Evolutionary conservation across 2,888 invertebrate species (phyloP), one percentile per base, ranked within the genome.

Genomic region (Eristalis pertinax): DNA sequence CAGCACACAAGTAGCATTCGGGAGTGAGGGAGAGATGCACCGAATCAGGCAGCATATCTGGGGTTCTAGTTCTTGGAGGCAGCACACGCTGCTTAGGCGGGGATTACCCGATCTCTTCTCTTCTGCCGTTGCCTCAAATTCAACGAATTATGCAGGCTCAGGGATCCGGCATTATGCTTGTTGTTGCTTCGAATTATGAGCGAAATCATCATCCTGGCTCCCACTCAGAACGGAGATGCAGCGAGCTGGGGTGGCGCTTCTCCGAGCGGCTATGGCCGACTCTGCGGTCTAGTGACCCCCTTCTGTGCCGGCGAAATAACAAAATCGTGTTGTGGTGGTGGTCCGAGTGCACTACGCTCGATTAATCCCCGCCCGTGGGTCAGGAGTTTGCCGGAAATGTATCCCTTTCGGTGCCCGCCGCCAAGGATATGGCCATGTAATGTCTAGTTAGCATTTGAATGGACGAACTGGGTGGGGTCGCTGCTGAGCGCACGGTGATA

Each of bases 251-350:
- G n/a, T n/a, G n/a, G n/a, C n/a, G n/a, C n/a, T 4, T 43, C n/a
- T n/a, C n/a, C 15, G 43, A 19, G 43, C 4, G 50, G n/a, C 8
- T 43, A 43, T 4, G 43, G 50, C 24, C 65, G 79, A 50, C 32
- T 73, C 13, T 67, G 60, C 60, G 79, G 72, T 73, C 72, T 79
- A 73, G 72, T 79, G 73, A 73, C 79, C 72, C 60, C 67, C 22
- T 41, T 72, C 41, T 43, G 32, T 63, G 43, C 22, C 10, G 29
- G 38, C 13, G 15, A 50, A 64, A n/a, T 41, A 78, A 70, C 64
- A 19, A 60, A 65, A 67, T 67, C 65, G 19, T 79, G 72, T 73
- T 79, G 65, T 43, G 79, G 67, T 43, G 60, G 43, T 60, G 60
- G 60, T 41, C 32, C 32, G 62, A 15, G 43, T 38, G 35, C 8